Evolutionary conservation across 2,888 invertebrate genomes (phyloP), one percentile per base, ranked within the genome.

Genomic region (Brachyptera putata): DNA sequence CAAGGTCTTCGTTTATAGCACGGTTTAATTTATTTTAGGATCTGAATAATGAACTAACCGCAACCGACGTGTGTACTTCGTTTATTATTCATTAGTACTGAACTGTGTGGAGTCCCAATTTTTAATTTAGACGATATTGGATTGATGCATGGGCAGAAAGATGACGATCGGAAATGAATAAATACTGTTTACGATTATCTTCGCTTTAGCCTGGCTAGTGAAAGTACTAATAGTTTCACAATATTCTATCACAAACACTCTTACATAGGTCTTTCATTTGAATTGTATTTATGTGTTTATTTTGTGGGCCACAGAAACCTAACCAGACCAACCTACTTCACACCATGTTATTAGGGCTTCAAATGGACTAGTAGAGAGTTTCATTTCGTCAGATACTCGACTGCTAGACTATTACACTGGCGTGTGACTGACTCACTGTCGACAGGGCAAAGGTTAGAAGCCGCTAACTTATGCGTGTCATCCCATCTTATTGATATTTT

Each of bases 161-260:
- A n/a, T n/a, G n/a, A n/a, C n/a, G n/a, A n/a, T n/a, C n/a, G 30
- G 30, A 5, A 39, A 9, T 9, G 43, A 16, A 21, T n/a, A 16
- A 16, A 34, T n/a, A 39, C 7, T 39, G 50, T 34, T 53, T 34
- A 30, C n/a, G n/a, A n/a, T n/a, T n/a, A n/a, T n/a, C n/a, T n/a
- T n/a, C n/a, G n/a, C n/a, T n/a, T n/a, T 48, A 41, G 41, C 13
- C 16, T 53, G 36, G 16, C 53, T 16, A 53, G 53, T 53, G 53
- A 53, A 53, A 53, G 53, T 34, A 21, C 53, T 13, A 30, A 34
- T 36, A 34, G 53, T 34, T 50, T 50, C 53, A 30, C 30, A 30
- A 30, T 30, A 30, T 30, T 30, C 11, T 30, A 30, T 30, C 30
- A 30, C 30, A 7, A n/a, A n/a, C n/a, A n/a, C n/a, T n/a, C n/a